Evolutionary conservation across 2,888 invertebrate genomes (phyloP).

Genomic region (Galeopsomyia nigrocyanea): DNA sequence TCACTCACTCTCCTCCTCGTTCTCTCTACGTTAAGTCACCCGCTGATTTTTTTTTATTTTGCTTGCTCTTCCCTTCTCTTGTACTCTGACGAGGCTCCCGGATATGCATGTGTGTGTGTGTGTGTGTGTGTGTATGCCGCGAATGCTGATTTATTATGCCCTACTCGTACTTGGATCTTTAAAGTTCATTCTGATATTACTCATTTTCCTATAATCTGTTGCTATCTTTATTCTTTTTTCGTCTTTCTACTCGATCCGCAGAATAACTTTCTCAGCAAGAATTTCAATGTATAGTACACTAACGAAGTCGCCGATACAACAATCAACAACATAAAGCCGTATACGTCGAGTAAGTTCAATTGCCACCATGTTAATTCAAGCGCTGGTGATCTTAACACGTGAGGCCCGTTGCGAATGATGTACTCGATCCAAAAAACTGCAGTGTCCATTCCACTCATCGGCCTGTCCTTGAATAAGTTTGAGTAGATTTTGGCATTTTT

Average conservation of each 20-base stretch:
- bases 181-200: too few species aligned
- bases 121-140: too few species aligned
- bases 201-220: too few species aligned
- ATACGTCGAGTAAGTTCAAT: slow-evolving; percentile 56
- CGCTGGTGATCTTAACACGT: slow-evolving; percentile 53
- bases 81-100: too few species aligned
- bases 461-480: slow-evolving; percentile 56
- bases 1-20: background rate
- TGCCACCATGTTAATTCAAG: slow-evolving; percentile 58
- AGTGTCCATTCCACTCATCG: slow-evolving; percentile 54
- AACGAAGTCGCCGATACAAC: background rate
- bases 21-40: slow-evolving; percentile 16
- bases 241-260: background rate
- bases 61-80: too few species aligned
- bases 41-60: slow-evolving; percentile 33
- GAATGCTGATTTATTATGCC: too few species aligned
- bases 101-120: too few species aligned
- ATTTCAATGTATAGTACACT: background rate
- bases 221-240: slow-evolving; percentile 5
- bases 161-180: too few species aligned
- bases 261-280: background rate
- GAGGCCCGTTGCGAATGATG: slow-evolving; percentile 32
- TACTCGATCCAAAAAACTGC: slow-evolving; percentile 61
- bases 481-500: slow-evolving; percentile 43
- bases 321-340: slow-evolving; percentile 37